Evolutionary conservation across 2,797 vertebrate species (phyloP), one percentile per base, ranked within the genome.

Genomic region (Xiphorhynchus erythropygius): DNA sequence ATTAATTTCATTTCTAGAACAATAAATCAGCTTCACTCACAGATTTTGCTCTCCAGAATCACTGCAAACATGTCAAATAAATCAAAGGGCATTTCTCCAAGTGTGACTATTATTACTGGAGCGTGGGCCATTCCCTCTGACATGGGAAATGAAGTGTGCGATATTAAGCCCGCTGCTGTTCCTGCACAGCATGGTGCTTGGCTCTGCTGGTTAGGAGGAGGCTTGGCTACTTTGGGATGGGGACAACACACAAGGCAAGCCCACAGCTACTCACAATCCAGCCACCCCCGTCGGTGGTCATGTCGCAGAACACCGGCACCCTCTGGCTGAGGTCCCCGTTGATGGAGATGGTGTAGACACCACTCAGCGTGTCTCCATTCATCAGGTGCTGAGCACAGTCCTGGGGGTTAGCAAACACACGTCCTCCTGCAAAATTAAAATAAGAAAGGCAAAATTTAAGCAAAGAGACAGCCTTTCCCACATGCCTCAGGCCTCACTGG

Each of bases 381-480:
- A 99, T 98, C 96, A 99, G 97, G 96, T 99, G 99, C 89, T 99
- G 99, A 74, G 99, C 98, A 2, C 99, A 99, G 98, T 99, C 99
- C 97, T 99, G 99, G 56, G 99, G 99, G 75, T 99, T 99, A 44
- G 99, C 97, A 97, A 99, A 99, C 37, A 99, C 97, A 9, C 99
- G 98, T 39, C 99, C 99, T 42, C 98, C 99, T 99, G 96, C 8
- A 62, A 64, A 95, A 60, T 65, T 17, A 32, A n/a, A 81, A 52
- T 35, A 47, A 52, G 35, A 41, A 42, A 55, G 44, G 49, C 3
- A 62, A 42, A 55, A 59, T 27, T 87, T 85, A 28, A 81, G 41
- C 53, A 75, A 75, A 89, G 24, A 5, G 6, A 23, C 15, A 32
- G 17, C 8, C 12, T 57, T 94, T 24, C 50, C 6, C 7, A 4